These are phyloP conservation scores for Torymus auratus DNA, from an alignment of 2,888 invertebrate genomes.

Conservation along the genomic window DNA sequence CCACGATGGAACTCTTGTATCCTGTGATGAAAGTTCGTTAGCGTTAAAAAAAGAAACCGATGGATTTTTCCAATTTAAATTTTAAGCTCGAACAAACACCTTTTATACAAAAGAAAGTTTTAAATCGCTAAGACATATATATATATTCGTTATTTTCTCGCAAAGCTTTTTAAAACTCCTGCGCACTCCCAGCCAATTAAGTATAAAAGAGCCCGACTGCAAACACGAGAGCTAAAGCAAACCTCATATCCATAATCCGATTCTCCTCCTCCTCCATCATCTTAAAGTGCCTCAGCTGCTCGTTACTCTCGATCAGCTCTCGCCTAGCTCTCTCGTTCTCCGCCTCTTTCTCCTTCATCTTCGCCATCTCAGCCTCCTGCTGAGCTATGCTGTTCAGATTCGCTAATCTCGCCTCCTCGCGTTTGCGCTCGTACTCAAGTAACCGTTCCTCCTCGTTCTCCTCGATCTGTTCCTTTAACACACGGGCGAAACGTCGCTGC, in stretches of 20 bases:
- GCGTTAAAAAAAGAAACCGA: too few species aligned
- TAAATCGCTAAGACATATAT: too few species aligned
- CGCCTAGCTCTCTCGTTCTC: constrained; percentile 66
- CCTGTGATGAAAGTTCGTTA: constrained; percentile 64
- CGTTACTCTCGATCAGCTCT: constrained; percentile 78
- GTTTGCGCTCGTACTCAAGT: constrained; percentile 83
- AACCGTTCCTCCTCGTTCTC: constrained; percentile 78
- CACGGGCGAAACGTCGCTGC: constrained; percentile 79
- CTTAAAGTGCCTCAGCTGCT: constrained; percentile 81
- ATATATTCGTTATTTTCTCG: too few species aligned
- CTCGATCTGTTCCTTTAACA: constrained; percentile 80
- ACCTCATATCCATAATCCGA: constrained; percentile 81
- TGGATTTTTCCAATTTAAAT: too few species aligned
- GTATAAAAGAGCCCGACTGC: too few species aligned
- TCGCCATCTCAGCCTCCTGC: constrained; percentile 82
- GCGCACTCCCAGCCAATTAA: too few species aligned
- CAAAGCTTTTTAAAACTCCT: too few species aligned
- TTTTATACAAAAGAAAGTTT: too few species aligned
- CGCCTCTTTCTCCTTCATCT: constrained; percentile 72
- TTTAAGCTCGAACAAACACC: too few species aligned
- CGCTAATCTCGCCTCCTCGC: constrained; percentile 82
- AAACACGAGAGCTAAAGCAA: too few species aligned
- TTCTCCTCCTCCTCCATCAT: constrained; percentile 83
- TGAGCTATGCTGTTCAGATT: constrained; percentile 82
- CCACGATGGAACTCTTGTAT: constrained; percentile 81